Conservation (phyloP, 2,113 vertebrate genomes). For the Macrotis lagotis region DNA sequence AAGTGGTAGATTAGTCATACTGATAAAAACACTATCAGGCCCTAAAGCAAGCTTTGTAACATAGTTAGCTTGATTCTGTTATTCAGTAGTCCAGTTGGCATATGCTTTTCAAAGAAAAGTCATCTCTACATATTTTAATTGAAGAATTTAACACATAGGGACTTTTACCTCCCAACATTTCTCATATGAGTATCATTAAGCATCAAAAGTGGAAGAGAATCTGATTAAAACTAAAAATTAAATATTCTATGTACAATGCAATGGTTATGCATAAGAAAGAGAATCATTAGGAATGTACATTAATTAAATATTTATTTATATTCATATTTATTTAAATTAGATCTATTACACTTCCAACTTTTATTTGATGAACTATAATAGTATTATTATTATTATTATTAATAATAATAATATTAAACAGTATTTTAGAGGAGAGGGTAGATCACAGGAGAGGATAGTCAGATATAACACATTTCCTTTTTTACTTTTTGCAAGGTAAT, state of each 20-base stretch:
- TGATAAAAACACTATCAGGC: constrained; percentile 3
- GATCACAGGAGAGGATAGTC: no score
- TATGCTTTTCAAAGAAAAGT: constrained; percentile 27
- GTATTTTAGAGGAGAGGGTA: no score
- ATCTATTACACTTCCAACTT: constrained; percentile 39
- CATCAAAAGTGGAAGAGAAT: constrained; percentile 32
- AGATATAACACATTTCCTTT: no score
- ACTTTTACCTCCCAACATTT: constrained; percentile 38
- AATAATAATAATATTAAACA: not conserved
- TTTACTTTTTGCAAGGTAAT: no score
- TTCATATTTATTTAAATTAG: constrained; percentile 4
- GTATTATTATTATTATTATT: no score
- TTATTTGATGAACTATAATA: constrained; percentile 33
- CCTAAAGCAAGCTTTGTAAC: constrained; percentile 3
- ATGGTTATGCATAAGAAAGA: constrained; percentile 1
- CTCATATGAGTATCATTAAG: not conserved
- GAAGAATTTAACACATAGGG: constrained; percentile 21
- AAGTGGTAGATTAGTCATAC: constrained; percentile 7
- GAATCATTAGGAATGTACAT: not conserved
- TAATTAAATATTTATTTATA: constrained; percentile 33
- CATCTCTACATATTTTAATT: not conserved
- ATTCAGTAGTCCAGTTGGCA: not conserved
- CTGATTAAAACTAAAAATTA: constrained; percentile 28
- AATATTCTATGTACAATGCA: constrained; percentile 2
- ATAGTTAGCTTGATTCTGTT: not conserved